Evolutionary conservation across 2,888 invertebrate species (phyloP).

Genomic region (Drosophila cracens): DNA sequence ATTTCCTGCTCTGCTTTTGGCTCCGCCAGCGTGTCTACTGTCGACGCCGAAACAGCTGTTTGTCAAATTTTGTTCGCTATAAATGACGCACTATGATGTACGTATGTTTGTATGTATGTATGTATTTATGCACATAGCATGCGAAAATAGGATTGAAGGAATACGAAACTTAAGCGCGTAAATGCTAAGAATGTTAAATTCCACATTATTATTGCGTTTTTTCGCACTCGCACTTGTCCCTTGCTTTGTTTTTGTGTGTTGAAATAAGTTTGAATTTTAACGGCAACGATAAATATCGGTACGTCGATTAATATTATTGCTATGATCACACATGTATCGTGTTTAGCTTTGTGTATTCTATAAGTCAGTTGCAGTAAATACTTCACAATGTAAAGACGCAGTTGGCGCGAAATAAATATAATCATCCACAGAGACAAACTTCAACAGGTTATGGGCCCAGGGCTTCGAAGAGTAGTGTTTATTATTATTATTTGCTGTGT

Average conservation of each 20-base stretch:
- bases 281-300: too few species aligned
- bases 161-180: neutral
- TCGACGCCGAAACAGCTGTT: constrained; percentile 67
- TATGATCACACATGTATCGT: too few species aligned
- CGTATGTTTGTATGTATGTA: neutral
- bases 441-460: too few species aligned
- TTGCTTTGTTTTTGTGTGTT: neutral
- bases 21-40: constrained; percentile 4
- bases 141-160: neutral
- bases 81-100: constrained; percentile 20
- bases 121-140: neutral
- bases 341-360: too few species aligned
- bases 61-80: constrained; percentile 23
- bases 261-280: too few species aligned
- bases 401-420: too few species aligned
- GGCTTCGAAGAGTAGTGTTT: too few species aligned
- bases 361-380: too few species aligned
- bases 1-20: constrained; percentile 14
- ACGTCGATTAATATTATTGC: too few species aligned
- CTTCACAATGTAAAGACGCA: too few species aligned
- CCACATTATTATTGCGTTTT: neutral
- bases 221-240: neutral
- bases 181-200: neutral
- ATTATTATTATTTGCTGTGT: too few species aligned
- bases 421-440: too few species aligned